Conservation (phyloP, 1,140 invertebrate species). For the Leptopilina boulardi region DNA sequence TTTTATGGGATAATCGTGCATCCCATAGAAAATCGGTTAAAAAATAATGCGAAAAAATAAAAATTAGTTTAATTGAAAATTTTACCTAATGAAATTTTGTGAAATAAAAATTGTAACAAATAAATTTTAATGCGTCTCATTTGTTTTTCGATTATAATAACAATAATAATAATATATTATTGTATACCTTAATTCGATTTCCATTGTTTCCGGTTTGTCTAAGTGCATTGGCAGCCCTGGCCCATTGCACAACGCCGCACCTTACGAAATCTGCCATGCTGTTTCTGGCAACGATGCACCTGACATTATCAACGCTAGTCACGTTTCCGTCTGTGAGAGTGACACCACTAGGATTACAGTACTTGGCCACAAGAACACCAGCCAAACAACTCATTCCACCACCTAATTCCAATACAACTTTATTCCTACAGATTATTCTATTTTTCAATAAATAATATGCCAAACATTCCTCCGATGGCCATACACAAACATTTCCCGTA, state of each 20-base stretch:
- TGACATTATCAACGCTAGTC: conserved; percentile 85
- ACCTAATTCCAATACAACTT: conserved; percentile 86
- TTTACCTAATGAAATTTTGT: no score
- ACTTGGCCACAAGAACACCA: conserved; percentile 85
- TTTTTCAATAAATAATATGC: conserved; percentile 85
- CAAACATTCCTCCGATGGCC: conserved; percentile 92
- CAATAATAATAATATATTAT: no score
- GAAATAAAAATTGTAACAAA: no score
- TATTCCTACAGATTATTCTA: conserved; percentile 79
- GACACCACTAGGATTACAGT: conserved; percentile 78
- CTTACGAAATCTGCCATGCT: conserved; percentile 73
- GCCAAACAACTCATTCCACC: conserved; percentile 92
- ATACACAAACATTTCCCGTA: conserved; percentile 93
- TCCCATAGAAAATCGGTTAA: no score
- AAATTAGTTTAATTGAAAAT: no score
- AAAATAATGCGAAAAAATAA: no score
- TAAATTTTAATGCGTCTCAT: no score
- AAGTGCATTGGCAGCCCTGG: conserved; percentile 64
- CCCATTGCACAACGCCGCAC: conserved; percentile 75
- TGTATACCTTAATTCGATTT: conserved; percentile 68
- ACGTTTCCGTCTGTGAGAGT: conserved; percentile 88
- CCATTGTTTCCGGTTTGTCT: conserved; percentile 52
- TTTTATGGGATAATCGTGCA: no score
- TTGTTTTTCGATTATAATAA: no score
- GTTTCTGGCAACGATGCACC: conserved; percentile 80